Evolutionary conservation across 2,888 invertebrate species (phyloP).

Genomic region (Hydriomena furcata): DNA sequence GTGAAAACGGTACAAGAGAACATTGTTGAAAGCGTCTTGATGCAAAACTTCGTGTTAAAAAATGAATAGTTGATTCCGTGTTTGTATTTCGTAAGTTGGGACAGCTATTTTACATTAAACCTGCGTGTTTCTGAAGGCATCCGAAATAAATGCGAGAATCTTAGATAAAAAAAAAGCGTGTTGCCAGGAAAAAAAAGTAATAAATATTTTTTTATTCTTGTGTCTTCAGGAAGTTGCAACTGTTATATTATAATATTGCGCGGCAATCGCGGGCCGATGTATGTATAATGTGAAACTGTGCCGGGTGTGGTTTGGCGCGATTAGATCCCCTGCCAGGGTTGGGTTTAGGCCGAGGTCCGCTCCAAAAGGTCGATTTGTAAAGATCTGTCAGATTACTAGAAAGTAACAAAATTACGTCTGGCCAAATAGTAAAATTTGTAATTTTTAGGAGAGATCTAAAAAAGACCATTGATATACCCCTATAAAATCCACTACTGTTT

Average conservation of each 20-base stretch:
- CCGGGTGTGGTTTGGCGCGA: slow-evolving; percentile 32
- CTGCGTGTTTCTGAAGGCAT: slow-evolving; percentile 35
- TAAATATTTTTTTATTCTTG: slow-evolving; percentile 29
- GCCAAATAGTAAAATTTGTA: slow-evolving; percentile 23
- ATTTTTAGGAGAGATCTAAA: slow-evolving; percentile 19
- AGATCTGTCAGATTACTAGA: slow-evolving; percentile 14
- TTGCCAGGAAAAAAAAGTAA: slow-evolving; percentile 27
- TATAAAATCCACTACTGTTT: slow-evolving; percentile 18
- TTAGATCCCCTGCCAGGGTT: slow-evolving; percentile 10
- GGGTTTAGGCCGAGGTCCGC: slow-evolving; percentile 17
- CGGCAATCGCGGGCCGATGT: slow-evolving; percentile 60
- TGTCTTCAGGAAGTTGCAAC: slow-evolving; percentile 43
- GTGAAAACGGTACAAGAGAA: slow-evolving; percentile 32
- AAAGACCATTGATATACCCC: slow-evolving; percentile 15
- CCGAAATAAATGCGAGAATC: slow-evolving; percentile 27
- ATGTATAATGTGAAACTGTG: slow-evolving; percentile 33
- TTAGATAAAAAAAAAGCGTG: slow-evolving; percentile 10
- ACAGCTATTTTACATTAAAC: slow-evolving; percentile 57
- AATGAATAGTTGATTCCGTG: slow-evolving; percentile 74
- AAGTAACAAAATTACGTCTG: slow-evolving; percentile 12
- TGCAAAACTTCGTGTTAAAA: slow-evolving; percentile 45
- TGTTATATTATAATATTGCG: slow-evolving; percentile 37
- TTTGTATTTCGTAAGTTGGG: slow-evolving; percentile 76
- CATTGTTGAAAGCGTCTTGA: slow-evolving; percentile 38
- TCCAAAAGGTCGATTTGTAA: slow-evolving; percentile 14